Conservation (phyloP, 2,888 invertebrate genomes). For the Liopterus haemorrhoidalis region DNA sequence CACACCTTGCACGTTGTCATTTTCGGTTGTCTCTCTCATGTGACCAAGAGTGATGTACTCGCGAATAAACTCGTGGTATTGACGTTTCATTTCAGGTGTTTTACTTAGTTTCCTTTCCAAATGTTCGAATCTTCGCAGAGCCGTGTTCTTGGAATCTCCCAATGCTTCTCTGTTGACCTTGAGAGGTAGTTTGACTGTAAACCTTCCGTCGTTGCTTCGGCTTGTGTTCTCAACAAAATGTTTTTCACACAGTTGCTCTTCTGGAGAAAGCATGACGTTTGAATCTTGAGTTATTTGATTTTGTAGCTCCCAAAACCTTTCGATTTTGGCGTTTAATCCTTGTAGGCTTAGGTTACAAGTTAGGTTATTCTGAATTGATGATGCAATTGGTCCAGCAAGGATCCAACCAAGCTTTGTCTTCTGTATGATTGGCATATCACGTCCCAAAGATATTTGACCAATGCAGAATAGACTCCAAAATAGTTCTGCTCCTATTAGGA, state of each 20-base stretch:
- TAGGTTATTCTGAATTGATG: neutral
- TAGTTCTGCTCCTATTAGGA: constrained; percentile 27
- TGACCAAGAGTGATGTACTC: constrained; percentile 20
- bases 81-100: constrained; percentile 23
- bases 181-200: constrained; percentile 29
- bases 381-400: constrained; percentile 14
- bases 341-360: neutral
- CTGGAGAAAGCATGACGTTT: constrained; percentile 16
- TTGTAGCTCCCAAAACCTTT: constrained; percentile 28
- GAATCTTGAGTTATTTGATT: constrained; percentile 22
- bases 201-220: constrained; percentile 13
- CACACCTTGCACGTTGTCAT: constrained; percentile 4
- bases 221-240: constrained; percentile 20
- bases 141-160: constrained; percentile 26
- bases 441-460: constrained; percentile 9
- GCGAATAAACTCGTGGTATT: constrained; percentile 21
- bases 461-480: constrained; percentile 25
- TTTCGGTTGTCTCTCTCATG: constrained; percentile 10
- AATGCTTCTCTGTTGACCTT: constrained; percentile 20
- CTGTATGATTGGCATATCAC: constrained; percentile 10
- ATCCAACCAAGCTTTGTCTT: constrained; percentile 28
- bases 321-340: neutral
- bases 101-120: constrained; percentile 25
- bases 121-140: constrained; percentile 24
- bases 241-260: constrained; percentile 29